Percentiles rank a stretch among this genome's conserved stretches.
Conservation (phyloP, 2,888 invertebrate species). For the Calameuta filiformis region DNA sequence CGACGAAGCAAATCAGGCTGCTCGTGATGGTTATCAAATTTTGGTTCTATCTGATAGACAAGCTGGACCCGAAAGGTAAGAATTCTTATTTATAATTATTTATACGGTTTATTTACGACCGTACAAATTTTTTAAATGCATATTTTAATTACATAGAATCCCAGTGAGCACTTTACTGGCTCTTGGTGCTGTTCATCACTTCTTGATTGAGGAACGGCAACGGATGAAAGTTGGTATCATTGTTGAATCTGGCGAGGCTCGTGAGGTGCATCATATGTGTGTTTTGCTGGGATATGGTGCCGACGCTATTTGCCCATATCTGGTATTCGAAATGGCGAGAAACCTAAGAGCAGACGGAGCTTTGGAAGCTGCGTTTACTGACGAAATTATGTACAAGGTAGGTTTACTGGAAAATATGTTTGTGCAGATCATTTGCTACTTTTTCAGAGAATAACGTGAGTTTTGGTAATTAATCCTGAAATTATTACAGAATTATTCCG, state of each 20-base stretch:
- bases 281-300: conserved; percentile 96
- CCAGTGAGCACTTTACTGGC: conserved; percentile 87
- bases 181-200: conserved; percentile 94
- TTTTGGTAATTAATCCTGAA: background rate
- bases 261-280: conserved; percentile 96
- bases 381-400: conserved; percentile 82
- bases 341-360: conserved; percentile 88
- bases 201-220: conserved; percentile 92
- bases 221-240: conserved; percentile 97
- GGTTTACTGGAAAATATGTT: conserved; percentile 19
- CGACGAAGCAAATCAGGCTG: conserved; percentile 84
- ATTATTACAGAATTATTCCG: conserved; percentile 78
- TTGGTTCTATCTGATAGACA: conserved; percentile 87
- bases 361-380: conserved; percentile 79
- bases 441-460: background rate
- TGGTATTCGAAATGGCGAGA: conserved; percentile 93
- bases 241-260: conserved; percentile 95
- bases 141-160: conserved; percentile 64
- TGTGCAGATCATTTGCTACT: background rate
- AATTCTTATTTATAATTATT: background rate
- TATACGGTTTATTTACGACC: background rate
- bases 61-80: conserved; percentile 69
- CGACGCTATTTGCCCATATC: conserved; percentile 97
- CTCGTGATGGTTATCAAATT: conserved; percentile 81
- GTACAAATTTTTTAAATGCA: background rate